Evolutionary conservation across 2,113 vertebrate genomes (phyloP).

Genomic region (Rhodinocichla rosea): DNA sequence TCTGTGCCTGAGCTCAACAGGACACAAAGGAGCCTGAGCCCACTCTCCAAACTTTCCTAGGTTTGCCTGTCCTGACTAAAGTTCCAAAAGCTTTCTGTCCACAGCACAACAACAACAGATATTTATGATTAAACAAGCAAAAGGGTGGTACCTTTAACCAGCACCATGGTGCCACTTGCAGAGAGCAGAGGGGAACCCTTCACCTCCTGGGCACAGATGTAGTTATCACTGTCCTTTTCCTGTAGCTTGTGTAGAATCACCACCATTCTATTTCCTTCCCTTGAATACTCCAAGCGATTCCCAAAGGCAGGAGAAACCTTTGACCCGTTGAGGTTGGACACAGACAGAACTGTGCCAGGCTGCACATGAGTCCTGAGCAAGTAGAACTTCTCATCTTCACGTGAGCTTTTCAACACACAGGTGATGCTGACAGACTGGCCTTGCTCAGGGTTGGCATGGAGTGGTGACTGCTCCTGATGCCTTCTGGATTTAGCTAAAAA

Average conservation of each 20-base stretch:
- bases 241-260: neutral
- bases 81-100: neutral
- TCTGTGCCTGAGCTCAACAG: neutral
- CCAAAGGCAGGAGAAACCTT: neutral
- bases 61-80: neutral
- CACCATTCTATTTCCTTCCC: neutral
- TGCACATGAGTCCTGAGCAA: neutral
- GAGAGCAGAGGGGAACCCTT: neutral
- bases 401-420: neutral
- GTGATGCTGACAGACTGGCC: neutral
- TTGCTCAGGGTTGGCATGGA: neutral
- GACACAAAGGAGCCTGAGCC: neutral
- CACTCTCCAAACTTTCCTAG: neutral
- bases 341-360: neutral
- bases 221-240: neutral
- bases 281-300: neutral
- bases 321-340: accelerated
- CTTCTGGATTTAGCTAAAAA: neutral
- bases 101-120: neutral
- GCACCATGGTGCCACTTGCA: neutral
- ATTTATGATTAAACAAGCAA: neutral
- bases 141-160: conserved; percentile 4
- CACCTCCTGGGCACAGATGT: neutral
- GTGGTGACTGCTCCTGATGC: neutral
- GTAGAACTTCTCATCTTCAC: neutral